phyloP scores from a whole-genome alignment of 2,113 vertebrate genomes.

The Rissa tridactyla region DNA sequence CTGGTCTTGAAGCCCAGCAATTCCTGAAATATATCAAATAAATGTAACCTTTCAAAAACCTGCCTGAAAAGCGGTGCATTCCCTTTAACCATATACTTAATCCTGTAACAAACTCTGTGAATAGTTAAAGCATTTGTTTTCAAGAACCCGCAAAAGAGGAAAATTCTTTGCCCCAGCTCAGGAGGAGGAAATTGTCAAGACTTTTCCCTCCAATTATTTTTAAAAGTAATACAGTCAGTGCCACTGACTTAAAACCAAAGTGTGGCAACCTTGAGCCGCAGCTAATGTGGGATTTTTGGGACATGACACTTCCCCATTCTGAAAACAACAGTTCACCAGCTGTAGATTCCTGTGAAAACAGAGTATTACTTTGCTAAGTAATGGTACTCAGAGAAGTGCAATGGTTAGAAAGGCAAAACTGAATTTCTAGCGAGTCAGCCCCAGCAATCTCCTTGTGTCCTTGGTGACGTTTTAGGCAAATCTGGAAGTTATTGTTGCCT shows the following conservation, averaged over 20 bases:
- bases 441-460: background rate
- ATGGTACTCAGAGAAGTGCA: background rate
- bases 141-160: background rate
- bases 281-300: background rate
- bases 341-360: background rate
- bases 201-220: background rate
- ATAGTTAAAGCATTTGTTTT: background rate
- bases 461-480: background rate
- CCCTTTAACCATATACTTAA: background rate
- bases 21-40: background rate
- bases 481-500: background rate
- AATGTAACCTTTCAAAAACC: background rate
- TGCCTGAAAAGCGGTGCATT: background rate
- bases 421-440: background rate
- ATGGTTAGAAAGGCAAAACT: background rate
- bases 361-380: background rate
- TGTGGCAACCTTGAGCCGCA: accelerated
- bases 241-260: background rate
- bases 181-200: background rate
- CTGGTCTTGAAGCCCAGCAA: background rate
- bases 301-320: background rate
- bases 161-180: background rate
- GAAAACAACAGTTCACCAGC: background rate
- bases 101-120: background rate
- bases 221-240: background rate